Base-by-base conservation (phyloP, 2,888 invertebrate species). In the Mesopsocus fuscifrons region DNA sequence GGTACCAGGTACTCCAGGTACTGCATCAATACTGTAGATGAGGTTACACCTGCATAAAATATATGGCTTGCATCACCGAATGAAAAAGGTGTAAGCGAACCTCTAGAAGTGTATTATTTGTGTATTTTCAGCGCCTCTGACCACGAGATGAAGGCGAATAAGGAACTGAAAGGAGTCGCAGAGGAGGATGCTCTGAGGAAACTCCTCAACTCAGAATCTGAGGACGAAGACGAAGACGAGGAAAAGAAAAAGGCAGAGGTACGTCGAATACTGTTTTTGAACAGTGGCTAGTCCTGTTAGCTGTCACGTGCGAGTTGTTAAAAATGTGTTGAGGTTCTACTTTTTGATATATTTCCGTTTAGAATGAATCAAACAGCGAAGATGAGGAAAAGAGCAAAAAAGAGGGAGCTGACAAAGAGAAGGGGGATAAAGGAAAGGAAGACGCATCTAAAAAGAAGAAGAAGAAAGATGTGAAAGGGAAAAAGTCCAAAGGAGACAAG, bases 111-210 rank as follows among this genome's bases (percentile, higher is more conserved):
- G n/a, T n/a, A n/a, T n/a, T n/a, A n/a, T n/a, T n/a, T n/a, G n/a
- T n/a, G n/a, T n/a, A n/a, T 32, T 56, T 59, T 1, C 57, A 74
- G 74, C 56, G 74, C 72, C 49, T 72, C 69, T 11, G 84, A 77
- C 61, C 78, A 71, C 53, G 84, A 75, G 58, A 71, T 65, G 43
- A 84, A 77, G 64, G 69, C 74, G 41, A 81, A 77, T 56, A 88
- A 77, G 60, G 87, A 83, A 58, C 71, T 84, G 56, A 84, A 78
- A 60, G 77, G 77, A 34, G 97, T 98, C 0, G 88, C 89, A 1
- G 89, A 92, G 55, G 91, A 92, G 57, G 81, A 78, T 52, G 91
- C 83, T 0, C 64, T 92, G 34, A 72, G 84, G 47, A 87, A 89
- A 58, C 65, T 94, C 32, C 66, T 92, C 16, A 82, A 79, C 0